Percentiles rank a stretch among this genome's conserved stretches.
These are phyloP conservation scores for Knipowitschia caucasica DNA, from an alignment of 2,797 vertebrate genomes.

Conservation along the genomic window DNA sequence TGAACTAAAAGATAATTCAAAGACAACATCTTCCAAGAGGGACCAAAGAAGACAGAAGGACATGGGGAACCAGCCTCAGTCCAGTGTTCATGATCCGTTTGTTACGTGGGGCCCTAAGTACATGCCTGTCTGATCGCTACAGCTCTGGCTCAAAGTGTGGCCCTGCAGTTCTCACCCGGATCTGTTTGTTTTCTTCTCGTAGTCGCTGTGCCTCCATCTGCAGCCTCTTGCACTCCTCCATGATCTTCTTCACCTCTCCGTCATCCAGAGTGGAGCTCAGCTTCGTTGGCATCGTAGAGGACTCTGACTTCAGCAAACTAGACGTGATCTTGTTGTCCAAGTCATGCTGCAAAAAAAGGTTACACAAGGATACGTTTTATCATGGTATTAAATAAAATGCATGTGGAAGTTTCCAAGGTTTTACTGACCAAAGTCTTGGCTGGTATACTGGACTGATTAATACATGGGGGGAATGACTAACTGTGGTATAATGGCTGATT, in stretches of 20 bases:
- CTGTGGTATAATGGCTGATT: background rate
- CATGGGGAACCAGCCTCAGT: no score
- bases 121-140: no score
- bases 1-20: no score
- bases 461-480: constrained; percentile 11
- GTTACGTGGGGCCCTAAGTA: no score
- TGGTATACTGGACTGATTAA: constrained; percentile 14
- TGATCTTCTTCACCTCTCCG: constrained; percentile 90
- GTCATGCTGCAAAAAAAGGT: constrained; percentile 83
- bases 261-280: constrained; percentile 90
- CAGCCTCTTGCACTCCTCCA: constrained; percentile 96
- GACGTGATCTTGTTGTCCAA: constrained; percentile 94
- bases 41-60: no score
- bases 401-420: constrained; percentile 21
- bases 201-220: constrained; percentile 95
- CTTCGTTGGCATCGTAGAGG: constrained; percentile 83
- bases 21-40: no score
- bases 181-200: constrained; percentile 95
- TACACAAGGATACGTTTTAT: constrained; percentile 23
- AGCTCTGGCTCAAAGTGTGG: background rate
- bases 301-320: constrained; percentile 91
- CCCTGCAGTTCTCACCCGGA: constrained; percentile 80
- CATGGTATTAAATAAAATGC: constrained; percentile 13
- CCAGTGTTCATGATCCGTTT: no score
- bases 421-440: constrained; percentile 18